Percentiles rank a stretch among this genome's conserved stretches.
phyloP scores from a whole-genome alignment of 2,888 invertebrate species.

The Andrena trimmerana region DNA sequence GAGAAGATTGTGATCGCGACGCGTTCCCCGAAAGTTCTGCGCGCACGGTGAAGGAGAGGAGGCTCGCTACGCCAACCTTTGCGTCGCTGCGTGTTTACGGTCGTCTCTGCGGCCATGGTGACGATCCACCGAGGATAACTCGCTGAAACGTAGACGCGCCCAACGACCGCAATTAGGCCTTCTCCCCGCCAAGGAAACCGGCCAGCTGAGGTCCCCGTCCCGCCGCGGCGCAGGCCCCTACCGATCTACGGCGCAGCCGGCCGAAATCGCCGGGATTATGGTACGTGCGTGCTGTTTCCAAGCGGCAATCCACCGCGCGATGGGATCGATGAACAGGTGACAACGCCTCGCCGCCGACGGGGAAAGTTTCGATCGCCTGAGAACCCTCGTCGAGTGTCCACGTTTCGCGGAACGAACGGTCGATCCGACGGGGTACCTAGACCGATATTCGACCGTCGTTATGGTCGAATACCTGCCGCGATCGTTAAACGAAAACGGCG shows the following conservation, averaged over 20 bases:
- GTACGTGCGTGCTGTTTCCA: conserved; percentile 55
- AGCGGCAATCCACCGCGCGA: neutral
- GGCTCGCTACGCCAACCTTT: neutral
- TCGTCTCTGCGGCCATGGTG: conserved; percentile 40
- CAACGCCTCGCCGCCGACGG: conserved; percentile 38
- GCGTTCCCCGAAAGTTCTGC: conserved; percentile 7
- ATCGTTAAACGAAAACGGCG: neutral
- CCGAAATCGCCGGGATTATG: conserved; percentile 47
- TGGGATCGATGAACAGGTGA: conserved; percentile 48
- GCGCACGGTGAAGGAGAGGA: conserved; percentile 43
- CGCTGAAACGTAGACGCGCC: conserved; percentile 21
- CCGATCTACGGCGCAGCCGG: conserved; percentile 26
- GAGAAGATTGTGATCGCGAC: neutral
- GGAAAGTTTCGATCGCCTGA: conserved; percentile 54
- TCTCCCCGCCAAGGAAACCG: neutral
- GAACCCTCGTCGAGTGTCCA: conserved; percentile 6
- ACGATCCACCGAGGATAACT: conserved; percentile 37
- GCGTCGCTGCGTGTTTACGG: conserved; percentile 43
- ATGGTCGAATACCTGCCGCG: conserved; percentile 4
- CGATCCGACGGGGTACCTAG: conserved; percentile 7
- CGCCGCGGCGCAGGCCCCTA: neutral
- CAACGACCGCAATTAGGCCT: conserved; percentile 17
- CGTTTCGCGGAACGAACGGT: neutral
- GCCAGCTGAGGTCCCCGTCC: conserved; percentile 8
- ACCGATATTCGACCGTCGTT: conserved; percentile 53